Base-by-base conservation (phyloP, 2,888 invertebrate species). In the Temnothorax unifasciatus region DNA sequence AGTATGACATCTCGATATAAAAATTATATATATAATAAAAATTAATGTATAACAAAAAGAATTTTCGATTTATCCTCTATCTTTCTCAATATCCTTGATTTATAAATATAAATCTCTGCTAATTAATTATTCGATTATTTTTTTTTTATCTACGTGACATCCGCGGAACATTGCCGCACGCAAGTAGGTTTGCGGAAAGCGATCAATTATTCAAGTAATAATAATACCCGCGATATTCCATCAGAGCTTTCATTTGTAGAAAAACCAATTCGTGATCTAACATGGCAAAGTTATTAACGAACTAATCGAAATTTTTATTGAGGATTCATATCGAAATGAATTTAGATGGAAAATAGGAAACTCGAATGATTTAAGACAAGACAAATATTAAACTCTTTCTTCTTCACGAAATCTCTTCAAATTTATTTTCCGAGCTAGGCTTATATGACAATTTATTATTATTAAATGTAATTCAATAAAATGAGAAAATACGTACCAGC, bases 401-500 rank as follows among this genome's bases (percentile, higher is more conserved):
- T 41, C 6, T 15, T 50, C 3, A 34, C 4, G 11, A 54, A 71
- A 54, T 21, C 3, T 54, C 1, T 21, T 29, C 8, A 44, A 25
- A 25, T 13, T 44, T 1, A 15, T 47, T 8, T 15, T 15, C 11
- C 44, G 50, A 34, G 6, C 18, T 66, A 18, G 21, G 3, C 13
- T 52, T 52, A 52, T 52, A 13, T 38, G 9, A 52, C 9, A 21
- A 41, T 73, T 57, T 57, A 25, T 63, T 50, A 34, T 2, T 8
- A 13, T n/a, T 38, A 41, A 15, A 15, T 25, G 18, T 21, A 63
- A 64, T 50, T 38, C 59, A 63, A 5, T 5, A 1, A 63, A 47
- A 15, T 34, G 1, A 76, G 3, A 6, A 77, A 77, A 25, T 63
- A 59, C 69, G n/a, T 88, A 95, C 95, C 29, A 71, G 52, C 89